Base-by-base conservation (phyloP, 2,888 invertebrate species). In the Rhaphigaster nebulosa region DNA sequence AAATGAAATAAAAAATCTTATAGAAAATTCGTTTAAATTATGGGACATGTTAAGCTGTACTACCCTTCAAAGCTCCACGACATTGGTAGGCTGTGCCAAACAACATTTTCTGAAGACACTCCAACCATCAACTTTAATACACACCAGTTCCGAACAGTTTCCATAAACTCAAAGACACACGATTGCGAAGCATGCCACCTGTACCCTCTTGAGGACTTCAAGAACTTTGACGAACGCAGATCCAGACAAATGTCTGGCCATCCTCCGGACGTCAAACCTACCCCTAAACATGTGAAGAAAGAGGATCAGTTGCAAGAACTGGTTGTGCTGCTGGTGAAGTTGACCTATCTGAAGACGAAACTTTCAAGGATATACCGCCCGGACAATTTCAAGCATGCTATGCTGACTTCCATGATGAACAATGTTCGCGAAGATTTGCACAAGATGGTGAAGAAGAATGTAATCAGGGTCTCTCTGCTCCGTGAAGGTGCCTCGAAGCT, bases 281-380 rank as follows among this genome's bases (percentile, higher is more conserved):
- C n/a, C 56, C 26, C 5, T 6, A 56, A 29, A 15, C 15, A 65
- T 3, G 34, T 76, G 8, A 76, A 50, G 84, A 0, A 26, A n/a
- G 15, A 84, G 23, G 45, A n/a, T 84, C 13, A 45, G 45, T 18
- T 84, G 45, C 45, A 84, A 26, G 45, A 84, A 41, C 3, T 45
- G 84, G 84, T 50, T 45, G 0, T n/a, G 84, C 41, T 84, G 0
- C n/a, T 45, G 45, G n/a, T 45, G 13, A 84, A 50, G 45, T 38
- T 45, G n/a, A 84, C 10, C n/a, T 84, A 84, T 50, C 84, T 84
- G n/a, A 84, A 84, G 45, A 45, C 45, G 15, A 84, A 50, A n/a
- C n/a, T 84, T 41, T 6, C n/a, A 6, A 26, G 45, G 15, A 50
- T 41, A 15, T 45, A 45, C 45, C 84, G 84, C 26, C 45, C 26